Evolutionary conservation across 2,797 vertebrate genomes (phyloP), one percentile per base, ranked within the genome.

Genomic region (Chrysocyon brachyurus): DNA sequence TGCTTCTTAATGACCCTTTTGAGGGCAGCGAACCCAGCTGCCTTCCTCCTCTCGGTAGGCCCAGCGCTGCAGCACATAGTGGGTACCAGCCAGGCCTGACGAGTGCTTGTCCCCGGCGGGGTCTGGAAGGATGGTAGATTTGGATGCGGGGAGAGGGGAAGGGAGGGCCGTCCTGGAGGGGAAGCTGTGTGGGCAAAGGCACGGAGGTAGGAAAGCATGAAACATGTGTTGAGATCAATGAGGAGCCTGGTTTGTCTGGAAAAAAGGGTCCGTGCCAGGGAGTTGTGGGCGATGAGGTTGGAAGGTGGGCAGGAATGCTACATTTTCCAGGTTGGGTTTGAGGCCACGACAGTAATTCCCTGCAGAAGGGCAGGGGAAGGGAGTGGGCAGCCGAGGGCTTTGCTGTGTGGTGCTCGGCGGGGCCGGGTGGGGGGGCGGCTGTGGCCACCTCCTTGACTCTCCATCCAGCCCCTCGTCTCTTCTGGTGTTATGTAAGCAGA

Each of bases 271-370:
- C 22, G 61, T 97, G 97, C 97, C 96, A 96, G 90, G 90, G 91
- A 90, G 79, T 33, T 98, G 97, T 85, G 96, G 97, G 95, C 8
- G 24, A 93, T 97, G 97, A 95, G 91, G 91, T 85, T 97, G 96
- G 98, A 97, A 97, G 98, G 98, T 97, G 96, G 97, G 98, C 97
- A 98, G 96, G 95, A 96, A 97, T 87, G 96, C 63, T 95, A 28
- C 87, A 91, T 98, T 98, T 98, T 97, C 97, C 96, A 98, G 97
- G 96, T 98, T 91, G 91, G 95, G 78, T 77, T 84, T 93, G 84
- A 98, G 96, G 96, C 96, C n/a, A 40, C 90, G 93, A 85, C 70
- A 92, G 61, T 95, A 96, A 97, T 97, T 97, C 97, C 78, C 95
- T 95, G 92, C 72, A 96, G 96, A 96, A 97, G 94, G 83, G 59